These are phyloP conservation scores for Xylocopa sonorina DNA, from an alignment of 1,140 invertebrate species.

Conservation along the genomic window DNA sequence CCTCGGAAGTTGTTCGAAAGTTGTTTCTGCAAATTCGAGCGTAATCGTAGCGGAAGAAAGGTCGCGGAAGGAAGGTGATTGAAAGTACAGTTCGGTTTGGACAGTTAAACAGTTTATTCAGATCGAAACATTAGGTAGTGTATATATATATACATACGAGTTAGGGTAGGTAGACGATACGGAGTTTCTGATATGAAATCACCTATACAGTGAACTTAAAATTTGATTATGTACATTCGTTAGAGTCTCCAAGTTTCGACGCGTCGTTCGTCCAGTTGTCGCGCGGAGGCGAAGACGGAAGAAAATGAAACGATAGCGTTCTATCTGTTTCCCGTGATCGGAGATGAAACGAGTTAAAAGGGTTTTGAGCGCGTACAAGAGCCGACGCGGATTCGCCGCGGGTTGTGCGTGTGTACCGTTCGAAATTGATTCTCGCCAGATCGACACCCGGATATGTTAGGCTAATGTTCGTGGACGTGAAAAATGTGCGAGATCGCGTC, in stretches of 20 bases:
- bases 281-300: neutral
- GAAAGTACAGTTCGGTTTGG: conserved; percentile 21
- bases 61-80: neutral
- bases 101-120: conserved; percentile 79
- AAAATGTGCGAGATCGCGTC: conserved; percentile 18
- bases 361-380: neutral
- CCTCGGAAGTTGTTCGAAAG: neutral
- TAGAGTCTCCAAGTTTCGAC: conserved; percentile 42
- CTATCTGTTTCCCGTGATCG: too few species aligned
- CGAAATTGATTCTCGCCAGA: conserved; percentile 11
- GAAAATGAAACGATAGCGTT: too few species aligned
- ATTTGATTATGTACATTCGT: conserved; percentile 68
- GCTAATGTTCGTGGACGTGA: conserved; percentile 48
- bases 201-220: conserved; percentile 72
- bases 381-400: conserved; percentile 8
- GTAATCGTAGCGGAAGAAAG: neutral
- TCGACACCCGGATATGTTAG: conserved; percentile 24
- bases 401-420: neutral
- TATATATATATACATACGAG: conserved; percentile 80
- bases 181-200: conserved; percentile 76
- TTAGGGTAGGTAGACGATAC: conserved; percentile 77
- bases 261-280: neutral
- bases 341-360: neutral
- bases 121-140: conserved; percentile 78
- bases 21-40: neutral